Evolutionary conservation across 2,113 vertebrate species (phyloP), one percentile per base, ranked within the genome.

Genomic region (Brachyistius frenatus): DNA sequence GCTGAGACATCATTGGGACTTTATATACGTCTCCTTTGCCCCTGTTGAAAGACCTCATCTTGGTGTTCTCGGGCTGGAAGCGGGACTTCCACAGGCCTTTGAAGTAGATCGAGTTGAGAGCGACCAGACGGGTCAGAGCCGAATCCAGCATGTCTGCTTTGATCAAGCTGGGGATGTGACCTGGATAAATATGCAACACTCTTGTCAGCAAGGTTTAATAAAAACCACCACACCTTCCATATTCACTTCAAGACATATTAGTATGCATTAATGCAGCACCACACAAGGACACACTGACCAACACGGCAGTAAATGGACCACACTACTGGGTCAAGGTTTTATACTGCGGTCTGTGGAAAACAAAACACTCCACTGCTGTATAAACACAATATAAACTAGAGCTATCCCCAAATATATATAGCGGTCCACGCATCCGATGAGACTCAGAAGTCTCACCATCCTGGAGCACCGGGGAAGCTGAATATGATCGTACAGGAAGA

Each of bases 81-180:
- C 96, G 93, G 0, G 97, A 98, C 80, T 97, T 97, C 98, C 98
- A 99, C 10, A 97, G 83, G 36, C 97, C 98, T 92, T 99, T 99
- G 89, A 99, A 99, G 88, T 96, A 99, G 58, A 99, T 94, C 0
- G 97, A 95, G 44, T 98, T 98, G 64, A 97, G 94, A 4, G 95
- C 86, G 5, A 99, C 95, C 77, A 99, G 88, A 4, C 95, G 95
- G 70, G 96, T 97, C 77, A 97, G 66, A 23, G 37, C 13, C 0
- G 93, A 39, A 49, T 97, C 93, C 50, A 99, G 87, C 72, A 96
- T 94, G 63, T 96, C 95, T 0, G 96, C 94, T 54, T 94, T 93
- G 73, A 99, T 76, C 86, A 99, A 76, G 57, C 78, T 93, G 86
- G 96, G 94, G 4, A 99, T 99, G 95, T 97, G 96, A 75, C 97